phyloP scores from a whole-genome alignment of 2,797 vertebrate species.

The Synaphobranchus kaupii region DNA sequence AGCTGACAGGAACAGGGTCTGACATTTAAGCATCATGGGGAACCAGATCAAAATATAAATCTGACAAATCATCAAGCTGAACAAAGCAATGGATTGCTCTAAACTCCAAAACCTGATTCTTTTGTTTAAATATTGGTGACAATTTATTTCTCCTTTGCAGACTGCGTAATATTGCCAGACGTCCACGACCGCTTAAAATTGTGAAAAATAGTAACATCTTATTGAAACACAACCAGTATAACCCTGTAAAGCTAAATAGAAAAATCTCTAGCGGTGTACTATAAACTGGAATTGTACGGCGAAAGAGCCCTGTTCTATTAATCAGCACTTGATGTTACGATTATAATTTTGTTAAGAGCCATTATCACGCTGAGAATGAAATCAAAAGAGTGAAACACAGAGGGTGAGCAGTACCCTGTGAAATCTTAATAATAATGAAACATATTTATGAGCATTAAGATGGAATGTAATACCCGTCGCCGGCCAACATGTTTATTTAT shows the following conservation, averaged over 20 bases:
- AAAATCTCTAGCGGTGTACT: conserved; percentile 9
- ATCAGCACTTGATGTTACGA: conserved; percentile 38
- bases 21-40: not conserved
- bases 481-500: conserved; percentile 75
- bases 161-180: not conserved
- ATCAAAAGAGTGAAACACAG: conserved; percentile 32
- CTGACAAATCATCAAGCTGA: not conserved
- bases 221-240: conserved; percentile 26
- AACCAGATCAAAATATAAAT: conserved; percentile 3
- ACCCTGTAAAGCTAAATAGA: not conserved
- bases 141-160: not conserved
- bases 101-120: not conserved
- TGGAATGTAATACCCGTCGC: conserved; percentile 59
- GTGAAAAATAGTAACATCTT: not conserved
- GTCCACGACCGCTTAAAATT: too few relatives aligned
- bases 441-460: conserved; percentile 37
- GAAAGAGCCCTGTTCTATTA: conserved; percentile 31
- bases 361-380: conserved; percentile 52
- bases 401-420: conserved; percentile 57
- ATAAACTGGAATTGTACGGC: conserved; percentile 22
- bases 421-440: conserved; percentile 71
- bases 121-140: not conserved
- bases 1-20: not conserved
- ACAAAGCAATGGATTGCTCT: not conserved
- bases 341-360: conserved; percentile 43